Base-by-base conservation (phyloP, 2,113 vertebrate genomes). In the Channa argus region DNA sequence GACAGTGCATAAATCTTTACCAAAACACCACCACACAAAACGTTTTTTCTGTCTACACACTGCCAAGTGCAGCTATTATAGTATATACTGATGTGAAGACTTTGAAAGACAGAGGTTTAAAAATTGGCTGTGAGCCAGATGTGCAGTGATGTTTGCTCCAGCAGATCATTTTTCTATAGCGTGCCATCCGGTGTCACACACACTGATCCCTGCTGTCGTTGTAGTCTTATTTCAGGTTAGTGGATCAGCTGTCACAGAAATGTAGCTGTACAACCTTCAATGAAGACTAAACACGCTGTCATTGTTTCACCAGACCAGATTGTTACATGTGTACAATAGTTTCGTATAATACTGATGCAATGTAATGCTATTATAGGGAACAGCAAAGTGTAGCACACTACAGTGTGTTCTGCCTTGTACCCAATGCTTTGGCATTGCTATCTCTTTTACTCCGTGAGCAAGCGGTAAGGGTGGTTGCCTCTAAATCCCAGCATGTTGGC, bases 401-500 rank as follows among this genome's bases (percentile, higher is more conserved):
- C 54, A 69, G 70, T 47, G 60, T 77, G 53, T 47, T 86, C 66
- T 64, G 44, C 74, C 47, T 80, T 68, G 38, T 72, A 84, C 58
- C 34, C 56, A 34, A 59, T 69, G 72, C 64, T 72, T 73, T 67
- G 54, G 34, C 77, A 80, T 80, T 39, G 11, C 71, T 82, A 84
- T 86, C 79, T 73, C 55, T 83, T 67, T 83, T 69, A 85, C 66
- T 77, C 79, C 84, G 80, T 58, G 79, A 77, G 67, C 63, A 74
- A 66, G 70, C 62, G 72, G 80, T 70, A 15, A 82, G 70, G 67
- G 51, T 45, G 36, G 63, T 77, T 81, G 71, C 78, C 43, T 81
- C 74, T 82, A 92, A 93, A 92, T 91, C 90, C 89, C 83, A 71
- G 87, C 67, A 80, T 80, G 90, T 85, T 79, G 86, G 76, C 73